These are phyloP conservation scores for Pangasius djambal DNA, from an alignment of 2,797 vertebrate genomes.

Conservation along the genomic window DNA sequence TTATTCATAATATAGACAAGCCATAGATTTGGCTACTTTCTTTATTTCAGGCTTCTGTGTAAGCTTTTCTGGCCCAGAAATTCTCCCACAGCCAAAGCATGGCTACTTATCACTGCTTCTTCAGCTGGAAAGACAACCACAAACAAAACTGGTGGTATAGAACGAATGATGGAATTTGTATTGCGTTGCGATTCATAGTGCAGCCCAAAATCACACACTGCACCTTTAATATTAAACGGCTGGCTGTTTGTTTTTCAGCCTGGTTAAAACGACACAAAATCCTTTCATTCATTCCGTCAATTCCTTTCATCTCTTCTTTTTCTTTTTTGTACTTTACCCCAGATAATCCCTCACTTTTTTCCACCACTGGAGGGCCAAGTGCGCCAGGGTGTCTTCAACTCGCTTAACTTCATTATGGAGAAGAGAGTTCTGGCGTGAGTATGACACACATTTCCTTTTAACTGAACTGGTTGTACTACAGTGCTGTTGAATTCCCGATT, in stretches of 20 bases:
- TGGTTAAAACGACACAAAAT: not conserved
- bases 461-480: not conserved
- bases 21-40: not conserved
- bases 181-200: not conserved
- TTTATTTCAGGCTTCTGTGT: not conserved
- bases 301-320: not conserved
- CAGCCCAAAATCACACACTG: not conserved
- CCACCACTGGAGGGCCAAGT: slow-evolving; percentile 89
- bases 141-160: not conserved
- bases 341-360: slow-evolving; percentile 97
- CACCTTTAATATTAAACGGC: not conserved
- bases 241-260: not conserved
- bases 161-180: not conserved
- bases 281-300: not conserved
- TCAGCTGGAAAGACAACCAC: not conserved
- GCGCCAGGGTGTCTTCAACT: slow-evolving; percentile 92
- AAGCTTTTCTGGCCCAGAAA: slow-evolving; percentile 4
- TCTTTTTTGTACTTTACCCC: slow-evolving; percentile 35
- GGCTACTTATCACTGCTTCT: not conserved
- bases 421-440: slow-evolving; percentile 96
- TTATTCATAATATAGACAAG: not conserved
- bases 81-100: not conserved
- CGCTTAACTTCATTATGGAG: slow-evolving; percentile 96
- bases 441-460: not conserved
- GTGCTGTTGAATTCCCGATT: not conserved